Evolutionary conservation across 2,888 invertebrate genomes (phyloP).

Genomic region (Dicyrtomina minuta): DNA sequence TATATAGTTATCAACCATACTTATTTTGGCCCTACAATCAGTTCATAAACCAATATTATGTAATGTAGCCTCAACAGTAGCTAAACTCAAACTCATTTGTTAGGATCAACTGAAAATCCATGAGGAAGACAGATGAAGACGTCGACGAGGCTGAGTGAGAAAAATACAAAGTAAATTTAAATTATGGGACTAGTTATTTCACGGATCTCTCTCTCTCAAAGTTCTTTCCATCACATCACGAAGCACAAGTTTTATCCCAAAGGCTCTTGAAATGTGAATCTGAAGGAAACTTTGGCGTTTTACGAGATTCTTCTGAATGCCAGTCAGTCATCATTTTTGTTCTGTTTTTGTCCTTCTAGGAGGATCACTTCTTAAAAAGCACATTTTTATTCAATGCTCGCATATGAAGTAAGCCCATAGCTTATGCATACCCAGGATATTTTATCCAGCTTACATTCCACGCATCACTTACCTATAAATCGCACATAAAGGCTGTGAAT

Average conservation of each 20-base stretch:
- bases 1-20: no score
- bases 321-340: slow-evolving; percentile 7
- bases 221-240: background rate
- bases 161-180: no score
- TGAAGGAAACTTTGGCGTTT: slow-evolving; percentile 5
- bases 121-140: no score
- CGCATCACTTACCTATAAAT: slow-evolving; percentile 2
- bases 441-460: slow-evolving; percentile 7
- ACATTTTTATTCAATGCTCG: slow-evolving; percentile 9
- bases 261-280: background rate
- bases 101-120: no score
- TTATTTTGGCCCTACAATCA: no score
- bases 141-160: no score
- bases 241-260: slow-evolving; percentile 5
- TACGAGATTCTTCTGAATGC: slow-evolving; percentile 5
- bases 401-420: background rate
- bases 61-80: no score
- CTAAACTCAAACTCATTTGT: no score
- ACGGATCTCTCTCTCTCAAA: background rate
- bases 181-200: no score
- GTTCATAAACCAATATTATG: no score
- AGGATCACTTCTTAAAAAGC: slow-evolving; percentile 1
- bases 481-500: slow-evolving; percentile 1
- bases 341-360: slow-evolving; percentile 1
- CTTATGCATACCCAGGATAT: slow-evolving; percentile 1